Evolutionary conservation across 2,797 vertebrate genomes (phyloP).

Genomic region (Esox masquinongy): DNA sequence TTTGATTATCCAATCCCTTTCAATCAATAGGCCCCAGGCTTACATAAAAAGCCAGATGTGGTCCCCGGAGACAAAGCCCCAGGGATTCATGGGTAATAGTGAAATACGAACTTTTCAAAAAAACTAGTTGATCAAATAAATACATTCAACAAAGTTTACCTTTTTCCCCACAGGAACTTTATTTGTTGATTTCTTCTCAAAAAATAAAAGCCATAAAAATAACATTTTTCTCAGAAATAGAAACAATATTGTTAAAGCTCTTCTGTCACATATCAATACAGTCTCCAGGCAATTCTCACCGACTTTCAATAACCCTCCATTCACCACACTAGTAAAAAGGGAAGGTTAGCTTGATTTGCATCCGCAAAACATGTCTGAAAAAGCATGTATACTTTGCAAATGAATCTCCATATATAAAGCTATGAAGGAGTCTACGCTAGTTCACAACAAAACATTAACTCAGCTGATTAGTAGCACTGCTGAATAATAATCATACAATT

Average conservation of each 20-base stretch:
- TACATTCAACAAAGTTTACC: not conserved
- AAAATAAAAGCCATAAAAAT: constrained; percentile 65
- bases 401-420: constrained; percentile 10
- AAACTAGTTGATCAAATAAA: not conserved
- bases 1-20: constrained; percentile 32
- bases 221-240: constrained; percentile 49
- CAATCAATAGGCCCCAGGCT: constrained; percentile 26
- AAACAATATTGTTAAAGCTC: constrained; percentile 51
- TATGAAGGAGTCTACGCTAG: constrained; percentile 5
- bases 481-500: constrained; percentile 36
- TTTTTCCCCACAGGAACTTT: constrained; percentile 53
- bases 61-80: not conserved
- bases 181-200: constrained; percentile 47
- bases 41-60: constrained; percentile 24
- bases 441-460: constrained; percentile 15
- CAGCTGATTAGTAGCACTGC: constrained; percentile 8
- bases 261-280: constrained; percentile 20
- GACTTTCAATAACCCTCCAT: not conserved
- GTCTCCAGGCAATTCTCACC: not conserved
- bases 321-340: not conserved
- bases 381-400: constrained; percentile 22
- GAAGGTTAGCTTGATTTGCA: not conserved
- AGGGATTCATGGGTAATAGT: not conserved
- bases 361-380: constrained; percentile 13
- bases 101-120: constrained; percentile 8